Evolutionary conservation across 2,113 vertebrate genomes (phyloP).

Genomic region (Xenus cinereus): DNA sequence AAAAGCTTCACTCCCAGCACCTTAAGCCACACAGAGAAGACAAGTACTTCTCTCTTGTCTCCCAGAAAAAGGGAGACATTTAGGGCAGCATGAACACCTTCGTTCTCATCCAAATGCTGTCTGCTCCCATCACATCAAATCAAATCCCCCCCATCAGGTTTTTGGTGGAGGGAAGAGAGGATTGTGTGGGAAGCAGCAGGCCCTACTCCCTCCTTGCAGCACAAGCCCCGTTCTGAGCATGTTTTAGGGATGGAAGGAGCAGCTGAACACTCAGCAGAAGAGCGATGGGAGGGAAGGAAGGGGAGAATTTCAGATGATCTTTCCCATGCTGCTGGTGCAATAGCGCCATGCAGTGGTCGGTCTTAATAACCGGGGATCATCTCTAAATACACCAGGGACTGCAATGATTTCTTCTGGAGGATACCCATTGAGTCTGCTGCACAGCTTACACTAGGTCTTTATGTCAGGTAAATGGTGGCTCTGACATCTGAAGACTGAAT

Average conservation of each 20-base stretch:
- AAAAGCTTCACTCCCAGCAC: neutral
- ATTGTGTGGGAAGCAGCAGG: neutral
- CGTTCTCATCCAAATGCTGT: neutral
- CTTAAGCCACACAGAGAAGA: neutral
- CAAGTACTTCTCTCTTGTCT: neutral
- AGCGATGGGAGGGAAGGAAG: accelerated
- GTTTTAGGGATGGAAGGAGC: accelerated
- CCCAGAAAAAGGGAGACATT: neutral
- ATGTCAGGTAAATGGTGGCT: neutral
- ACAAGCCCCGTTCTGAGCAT: neutral
- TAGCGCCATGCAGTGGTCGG: slow-evolving; percentile 33
- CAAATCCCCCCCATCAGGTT: neutral
- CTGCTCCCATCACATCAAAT: neutral
- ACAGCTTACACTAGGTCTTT: neutral
- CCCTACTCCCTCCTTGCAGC: neutral
- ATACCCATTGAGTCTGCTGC: neutral
- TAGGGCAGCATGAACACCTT: neutral
- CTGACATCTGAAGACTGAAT: neutral
- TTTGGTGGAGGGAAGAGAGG: neutral
- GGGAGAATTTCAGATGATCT: neutral
- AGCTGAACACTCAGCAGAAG: neutral
- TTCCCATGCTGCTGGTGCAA: neutral
- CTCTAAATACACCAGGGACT: neutral
- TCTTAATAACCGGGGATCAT: neutral
- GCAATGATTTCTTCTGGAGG: neutral